A percentile compares a stretch with the other conserved stretches of the same genome.
Evolutionary conservation across 1,140 invertebrate species (phyloP).

Genomic region (Drosophila sp.): DNA sequence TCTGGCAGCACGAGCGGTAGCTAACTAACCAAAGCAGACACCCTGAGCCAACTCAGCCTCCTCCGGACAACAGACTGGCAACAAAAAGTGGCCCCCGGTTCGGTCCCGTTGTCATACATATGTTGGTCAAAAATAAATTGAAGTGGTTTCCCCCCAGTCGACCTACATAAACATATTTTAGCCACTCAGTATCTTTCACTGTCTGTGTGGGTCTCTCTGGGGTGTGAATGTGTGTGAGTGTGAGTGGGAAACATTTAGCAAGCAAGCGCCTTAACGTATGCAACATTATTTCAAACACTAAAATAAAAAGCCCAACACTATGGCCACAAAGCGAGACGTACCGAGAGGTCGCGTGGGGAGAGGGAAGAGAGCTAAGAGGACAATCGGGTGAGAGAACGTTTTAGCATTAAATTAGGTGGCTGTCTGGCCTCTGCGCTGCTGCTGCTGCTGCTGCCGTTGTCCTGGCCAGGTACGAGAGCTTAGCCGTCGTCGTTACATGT

Average conservation of each 20-base stretch:
- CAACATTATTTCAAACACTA: slow-evolving; percentile 69
- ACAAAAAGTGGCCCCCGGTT: slow-evolving; percentile 39
- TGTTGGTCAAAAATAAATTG: slow-evolving; percentile 82
- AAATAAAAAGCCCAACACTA: slow-evolving; percentile 68
- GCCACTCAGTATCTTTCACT: slow-evolving; percentile 44
- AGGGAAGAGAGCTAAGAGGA: background rate
- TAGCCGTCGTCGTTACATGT: slow-evolving; percentile 70
- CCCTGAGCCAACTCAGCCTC: slow-evolving; percentile 14
- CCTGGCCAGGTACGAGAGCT: slow-evolving; percentile 72
- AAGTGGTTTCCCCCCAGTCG: slow-evolving; percentile 68
- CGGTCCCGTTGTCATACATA: slow-evolving; percentile 62
- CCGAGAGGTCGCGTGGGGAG: background rate
- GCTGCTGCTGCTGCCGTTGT: slow-evolving; percentile 19
- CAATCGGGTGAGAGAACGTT: slow-evolving; percentile 25
- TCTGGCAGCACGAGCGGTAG: slow-evolving; percentile 19
- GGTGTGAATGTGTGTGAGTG: slow-evolving; percentile 29
- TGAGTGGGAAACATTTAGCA: slow-evolving; percentile 67
- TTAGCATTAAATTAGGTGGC: slow-evolving; percentile 76
- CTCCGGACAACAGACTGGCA: background rate
- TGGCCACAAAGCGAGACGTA: slow-evolving; percentile 21
- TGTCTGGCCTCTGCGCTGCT: slow-evolving; percentile 37
- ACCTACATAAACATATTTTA: slow-evolving; percentile 62
- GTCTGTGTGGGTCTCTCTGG: slow-evolving; percentile 12
- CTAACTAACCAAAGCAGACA: slow-evolving; percentile 48
- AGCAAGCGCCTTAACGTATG: slow-evolving; percentile 70